A percentile compares a stretch with the other conserved stretches of the same genome.
Evolutionary conservation across 2,113 vertebrate genomes (phyloP).

Genomic region (Lagenorhynchus albirostris): DNA sequence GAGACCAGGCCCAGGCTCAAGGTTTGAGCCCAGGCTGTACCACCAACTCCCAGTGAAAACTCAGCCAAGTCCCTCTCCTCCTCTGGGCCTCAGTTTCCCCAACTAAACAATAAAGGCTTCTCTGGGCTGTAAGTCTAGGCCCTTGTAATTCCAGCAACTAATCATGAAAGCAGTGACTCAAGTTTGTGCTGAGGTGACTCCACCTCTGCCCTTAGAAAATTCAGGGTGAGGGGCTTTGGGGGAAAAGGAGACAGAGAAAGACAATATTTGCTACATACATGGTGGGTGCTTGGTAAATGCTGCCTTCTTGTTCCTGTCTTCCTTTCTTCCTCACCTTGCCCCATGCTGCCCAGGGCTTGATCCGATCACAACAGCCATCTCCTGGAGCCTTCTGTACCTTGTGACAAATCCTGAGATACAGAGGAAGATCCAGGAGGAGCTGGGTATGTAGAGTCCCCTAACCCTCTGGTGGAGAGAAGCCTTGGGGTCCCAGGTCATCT

Average conservation of each 20-base stretch:
- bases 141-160: not conserved
- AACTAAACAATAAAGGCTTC: not conserved
- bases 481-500: not conserved
- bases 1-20: not conserved
- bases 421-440: conserved; percentile 85
- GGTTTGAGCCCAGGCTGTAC: not conserved
- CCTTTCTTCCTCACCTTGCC: not conserved
- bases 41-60: not conserved
- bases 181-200: not conserved
- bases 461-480: not conserved
- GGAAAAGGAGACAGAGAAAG: not conserved
- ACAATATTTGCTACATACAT: too few species aligned
- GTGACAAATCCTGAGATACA: conserved; percentile 86
- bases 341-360: conserved; percentile 87
- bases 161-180: not conserved
- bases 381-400: conserved; percentile 91
- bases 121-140: not conserved
- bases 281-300: not conserved
- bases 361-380: conserved; percentile 85
- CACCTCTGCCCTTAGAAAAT: not conserved
- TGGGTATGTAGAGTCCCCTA: conserved; percentile 79
- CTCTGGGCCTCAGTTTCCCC: not conserved
- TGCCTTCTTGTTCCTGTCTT: not conserved
- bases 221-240: not conserved
- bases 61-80: not conserved